phyloP scores from a whole-genome alignment of 2,113 vertebrate genomes.

The Arothron firmamentum region DNA sequence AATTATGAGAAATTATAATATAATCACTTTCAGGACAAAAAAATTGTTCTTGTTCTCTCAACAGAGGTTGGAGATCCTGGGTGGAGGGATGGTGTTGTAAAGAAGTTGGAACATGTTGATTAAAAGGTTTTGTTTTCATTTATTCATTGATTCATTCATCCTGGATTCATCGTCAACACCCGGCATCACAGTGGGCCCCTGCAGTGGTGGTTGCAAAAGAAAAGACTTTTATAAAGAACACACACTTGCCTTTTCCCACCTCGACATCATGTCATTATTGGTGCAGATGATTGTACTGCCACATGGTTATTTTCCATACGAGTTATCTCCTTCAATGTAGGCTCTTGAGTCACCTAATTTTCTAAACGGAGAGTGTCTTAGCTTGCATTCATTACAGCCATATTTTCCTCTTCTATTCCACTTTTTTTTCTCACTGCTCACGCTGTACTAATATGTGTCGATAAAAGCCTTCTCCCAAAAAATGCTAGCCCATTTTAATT shows the following conservation, averaged over 20 bases:
- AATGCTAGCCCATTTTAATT: constrained; percentile 29
- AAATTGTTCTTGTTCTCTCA: not conserved
- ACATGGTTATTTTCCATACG: no score
- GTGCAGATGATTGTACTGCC: no score
- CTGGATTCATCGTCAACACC: not conserved
- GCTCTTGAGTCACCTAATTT: no score
- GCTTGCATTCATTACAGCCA: not conserved
- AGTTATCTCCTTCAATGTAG: no score
- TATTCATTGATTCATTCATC: not conserved
- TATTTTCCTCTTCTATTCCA: not conserved
- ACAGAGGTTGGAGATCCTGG: constrained; percentile 93
- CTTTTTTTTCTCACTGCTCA: not conserved
- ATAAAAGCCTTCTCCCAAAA: constrained; percentile 5
- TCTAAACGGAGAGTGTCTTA: not conserved
- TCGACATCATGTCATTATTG: no score
- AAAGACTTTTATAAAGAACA: not conserved
- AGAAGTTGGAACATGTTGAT: constrained; percentile 3
- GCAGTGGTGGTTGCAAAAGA: not conserved
- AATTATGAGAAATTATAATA: no score
- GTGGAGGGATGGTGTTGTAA: constrained; percentile 90
- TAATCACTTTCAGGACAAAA: no score
- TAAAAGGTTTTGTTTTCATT: not conserved
- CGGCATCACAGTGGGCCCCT: not conserved
- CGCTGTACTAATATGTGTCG: not conserved
- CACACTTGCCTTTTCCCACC: no score